These are phyloP conservation scores for Tachysurus vachellii DNA, from an alignment of 2,113 vertebrate genomes.

Conservation along the genomic window DNA sequence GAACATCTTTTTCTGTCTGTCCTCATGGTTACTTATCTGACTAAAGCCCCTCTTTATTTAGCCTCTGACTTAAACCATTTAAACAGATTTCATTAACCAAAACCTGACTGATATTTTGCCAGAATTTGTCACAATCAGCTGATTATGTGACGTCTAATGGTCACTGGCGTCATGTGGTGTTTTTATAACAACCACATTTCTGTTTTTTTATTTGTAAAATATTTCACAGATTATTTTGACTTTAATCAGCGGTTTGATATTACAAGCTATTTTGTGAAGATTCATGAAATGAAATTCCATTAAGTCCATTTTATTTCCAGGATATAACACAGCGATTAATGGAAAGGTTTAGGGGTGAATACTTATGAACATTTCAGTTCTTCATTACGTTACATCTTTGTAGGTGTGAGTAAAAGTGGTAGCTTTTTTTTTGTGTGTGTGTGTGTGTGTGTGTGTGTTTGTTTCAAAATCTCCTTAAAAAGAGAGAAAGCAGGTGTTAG, in stretches of 20 bases:
- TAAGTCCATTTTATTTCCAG: not conserved
- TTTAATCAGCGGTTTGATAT: not conserved
- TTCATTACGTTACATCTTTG: not conserved
- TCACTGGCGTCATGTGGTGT: not conserved
- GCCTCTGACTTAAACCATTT: not conserved
- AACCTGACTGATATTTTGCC: not conserved
- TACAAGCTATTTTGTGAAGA: not conserved
- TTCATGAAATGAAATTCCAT: not conserved
- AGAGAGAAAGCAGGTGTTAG: not conserved
- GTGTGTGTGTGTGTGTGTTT: not conserved
- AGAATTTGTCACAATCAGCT: not conserved
- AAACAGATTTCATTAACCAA: not conserved
- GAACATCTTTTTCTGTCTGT: not conserved
- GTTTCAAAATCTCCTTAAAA: slow-evolving; percentile 6
- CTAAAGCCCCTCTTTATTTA: not conserved
- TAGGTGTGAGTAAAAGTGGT: not conserved
- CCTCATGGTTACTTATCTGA: not conserved
- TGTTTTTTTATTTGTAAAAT: not conserved
- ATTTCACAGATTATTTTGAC: not conserved
- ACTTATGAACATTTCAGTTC: not conserved
- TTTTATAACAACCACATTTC: not conserved
- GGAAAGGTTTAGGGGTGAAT: not conserved
- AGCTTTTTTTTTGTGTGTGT: slow-evolving; percentile 48
- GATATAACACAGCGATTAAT: not conserved
- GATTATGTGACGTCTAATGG: not conserved